Conservation (phyloP, 2,797 vertebrate species). For the Pipistrellus nathusii region DNA sequence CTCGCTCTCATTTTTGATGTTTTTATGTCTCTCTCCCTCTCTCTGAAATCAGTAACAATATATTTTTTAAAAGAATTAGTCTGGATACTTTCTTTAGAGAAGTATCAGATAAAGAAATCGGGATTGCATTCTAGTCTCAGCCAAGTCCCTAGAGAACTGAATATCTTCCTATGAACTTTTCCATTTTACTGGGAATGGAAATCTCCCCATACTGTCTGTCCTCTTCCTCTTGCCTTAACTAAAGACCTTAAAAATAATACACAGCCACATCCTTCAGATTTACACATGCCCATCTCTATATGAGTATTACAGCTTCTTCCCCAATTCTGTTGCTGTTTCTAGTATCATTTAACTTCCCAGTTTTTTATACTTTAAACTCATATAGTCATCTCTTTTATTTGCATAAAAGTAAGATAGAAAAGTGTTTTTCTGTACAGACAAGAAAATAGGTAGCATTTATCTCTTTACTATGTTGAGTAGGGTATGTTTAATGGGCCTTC, state of each 20-base stretch:
- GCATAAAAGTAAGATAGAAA: neutral
- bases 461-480: neutral
- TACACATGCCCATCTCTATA: neutral
- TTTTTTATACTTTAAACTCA: neutral
- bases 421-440: neutral
- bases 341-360: neutral
- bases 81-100: conserved; percentile 27
- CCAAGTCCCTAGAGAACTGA: neutral
- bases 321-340: neutral
- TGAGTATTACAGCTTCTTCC: neutral
- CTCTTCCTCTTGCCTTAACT: neutral
- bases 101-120: conserved; percentile 1
- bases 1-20: too few species aligned
- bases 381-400: neutral
- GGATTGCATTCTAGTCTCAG: neutral
- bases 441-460: neutral
- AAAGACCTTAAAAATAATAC: neutral
- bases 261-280: neutral
- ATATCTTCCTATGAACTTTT: neutral
- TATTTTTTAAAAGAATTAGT: neutral
- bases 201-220: neutral
- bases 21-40: too few species aligned
- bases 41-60: too few species aligned
- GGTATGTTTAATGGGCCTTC: neutral
- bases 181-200: neutral